A percentile compares a stretch with the other conserved stretches of the same genome.
Conservation (phyloP, 1,140 invertebrate genomes). For the Anadara kagoshimensis region DNA sequence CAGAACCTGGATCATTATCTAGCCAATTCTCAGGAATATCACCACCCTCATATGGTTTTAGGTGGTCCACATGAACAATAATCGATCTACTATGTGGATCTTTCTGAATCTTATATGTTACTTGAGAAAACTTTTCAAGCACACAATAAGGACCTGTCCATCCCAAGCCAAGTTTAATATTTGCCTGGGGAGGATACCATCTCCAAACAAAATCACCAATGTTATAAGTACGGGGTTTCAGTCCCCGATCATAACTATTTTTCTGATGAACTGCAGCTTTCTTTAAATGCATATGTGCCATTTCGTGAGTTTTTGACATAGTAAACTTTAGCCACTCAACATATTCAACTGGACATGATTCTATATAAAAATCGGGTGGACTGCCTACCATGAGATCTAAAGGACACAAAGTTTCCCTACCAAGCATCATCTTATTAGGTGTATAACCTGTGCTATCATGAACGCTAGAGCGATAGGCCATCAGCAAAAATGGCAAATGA, state of each 20-base stretch:
- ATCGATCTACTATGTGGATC: not conserved
- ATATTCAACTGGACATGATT: slow-evolving; percentile 36
- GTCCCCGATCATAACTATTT: slow-evolving; percentile 39
- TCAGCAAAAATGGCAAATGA: slow-evolving; percentile 32
- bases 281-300: not conserved
- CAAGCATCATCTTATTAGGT: slow-evolving; percentile 39
- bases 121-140: not conserved
- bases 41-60: slow-evolving; percentile 31
- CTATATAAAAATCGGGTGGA: slow-evolving; percentile 7
- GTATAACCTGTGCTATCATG: slow-evolving; percentile 32
- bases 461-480: slow-evolving; percentile 39
- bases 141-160: slow-evolving; percentile 32
- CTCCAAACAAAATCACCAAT: slow-evolving; percentile 40
- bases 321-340: slow-evolving; percentile 37
- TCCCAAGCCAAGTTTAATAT: slow-evolving; percentile 18
- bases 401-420: slow-evolving; percentile 28
- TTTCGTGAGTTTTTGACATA: slow-evolving; percentile 5
- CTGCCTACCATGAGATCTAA: slow-evolving; percentile 37
- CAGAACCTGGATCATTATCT: no score
- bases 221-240: slow-evolving; percentile 33
- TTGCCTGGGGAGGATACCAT: slow-evolving; percentile 30
- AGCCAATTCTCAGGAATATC: not conserved
- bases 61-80: slow-evolving; percentile 47
- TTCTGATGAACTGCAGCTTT: slow-evolving; percentile 31
- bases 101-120: slow-evolving; percentile 19